A percentile compares a stretch with the other conserved stretches of the same genome.
Conservation (phyloP, 1,140 invertebrate species). For the Lycorma delicatula region DNA sequence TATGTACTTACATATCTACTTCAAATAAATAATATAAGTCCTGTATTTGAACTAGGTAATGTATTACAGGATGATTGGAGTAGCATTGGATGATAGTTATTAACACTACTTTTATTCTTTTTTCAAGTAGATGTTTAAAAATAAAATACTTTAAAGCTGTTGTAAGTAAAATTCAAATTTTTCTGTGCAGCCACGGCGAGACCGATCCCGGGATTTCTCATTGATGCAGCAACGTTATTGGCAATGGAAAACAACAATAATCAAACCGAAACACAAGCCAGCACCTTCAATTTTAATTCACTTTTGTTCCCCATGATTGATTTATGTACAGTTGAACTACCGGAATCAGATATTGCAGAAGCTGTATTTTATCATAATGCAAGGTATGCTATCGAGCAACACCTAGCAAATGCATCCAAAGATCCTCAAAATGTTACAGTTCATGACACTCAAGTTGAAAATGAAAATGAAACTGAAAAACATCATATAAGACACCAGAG, state of each 20-base stretch:
- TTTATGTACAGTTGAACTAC: constrained; percentile 25
- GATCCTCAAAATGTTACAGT: not conserved
- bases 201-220: constrained; percentile 20
- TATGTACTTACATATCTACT: too few relatives aligned
- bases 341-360: constrained; percentile 17
- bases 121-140: too few relatives aligned
- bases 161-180: too few relatives aligned
- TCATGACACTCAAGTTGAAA: not conserved
- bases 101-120: too few relatives aligned
- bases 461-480: not conserved
- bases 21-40: too few relatives aligned
- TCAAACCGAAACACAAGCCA: not conserved
- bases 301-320: constrained; percentile 26
- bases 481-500: constrained; percentile 9
- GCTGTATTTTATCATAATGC: constrained; percentile 18
- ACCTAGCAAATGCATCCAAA: not conserved
- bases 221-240: constrained; percentile 3
- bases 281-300: constrained; percentile 12
- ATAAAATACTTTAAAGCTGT: too few relatives aligned
- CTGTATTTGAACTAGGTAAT: too few relatives aligned
- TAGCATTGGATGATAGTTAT: too few relatives aligned
- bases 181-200: constrained; percentile 18
- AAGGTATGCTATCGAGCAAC: constrained; percentile 11
- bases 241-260: not conserved
- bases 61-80: too few relatives aligned